Evolutionary conservation across 2,797 vertebrate genomes (phyloP).

Genomic region (Corythornis leucogaster): DNA sequence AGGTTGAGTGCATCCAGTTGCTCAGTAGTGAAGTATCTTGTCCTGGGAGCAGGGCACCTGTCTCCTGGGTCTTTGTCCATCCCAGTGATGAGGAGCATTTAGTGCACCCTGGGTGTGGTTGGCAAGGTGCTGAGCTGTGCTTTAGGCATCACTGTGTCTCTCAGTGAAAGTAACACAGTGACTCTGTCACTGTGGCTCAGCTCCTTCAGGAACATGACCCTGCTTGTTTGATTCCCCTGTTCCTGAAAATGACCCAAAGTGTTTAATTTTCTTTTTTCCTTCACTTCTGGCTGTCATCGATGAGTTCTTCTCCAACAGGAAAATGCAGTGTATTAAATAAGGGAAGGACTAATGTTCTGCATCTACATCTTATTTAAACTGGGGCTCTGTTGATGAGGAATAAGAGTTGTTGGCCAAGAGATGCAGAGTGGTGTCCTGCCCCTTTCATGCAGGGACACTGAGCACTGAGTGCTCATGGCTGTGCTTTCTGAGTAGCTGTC

Average conservation of each 20-base stretch:
- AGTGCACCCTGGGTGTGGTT: not conserved
- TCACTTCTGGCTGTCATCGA: rapidly evolving
- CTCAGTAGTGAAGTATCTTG: rapidly evolving
- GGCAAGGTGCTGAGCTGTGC: not conserved
- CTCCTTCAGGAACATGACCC: not conserved
- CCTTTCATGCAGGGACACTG: rapidly evolving
- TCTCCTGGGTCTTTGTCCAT: not conserved
- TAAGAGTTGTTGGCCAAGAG: not conserved
- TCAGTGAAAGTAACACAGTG: too few species aligned
- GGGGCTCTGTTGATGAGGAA: not conserved
- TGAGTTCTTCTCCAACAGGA: not conserved
- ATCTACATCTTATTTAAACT: rapidly evolving
- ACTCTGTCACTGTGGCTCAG: not conserved
- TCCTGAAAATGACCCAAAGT: not conserved
- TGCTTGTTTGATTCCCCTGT: not conserved
- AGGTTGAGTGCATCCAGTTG: not conserved
- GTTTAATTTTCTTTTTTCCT: not conserved
- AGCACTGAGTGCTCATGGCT: rapidly evolving
- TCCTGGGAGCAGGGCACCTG: not conserved
- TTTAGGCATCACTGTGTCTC: rapidly evolving
- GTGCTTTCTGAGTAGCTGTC: rapidly evolving
- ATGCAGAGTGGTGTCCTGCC: rapidly evolving
- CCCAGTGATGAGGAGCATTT: not conserved
- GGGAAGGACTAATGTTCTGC: not conserved
- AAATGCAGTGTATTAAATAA: not conserved